A percentile compares a stretch with the other conserved stretches of the same genome.
phyloP scores from a whole-genome alignment of 2,797 vertebrate genomes.

The Synaphobranchus kaupii region DNA sequence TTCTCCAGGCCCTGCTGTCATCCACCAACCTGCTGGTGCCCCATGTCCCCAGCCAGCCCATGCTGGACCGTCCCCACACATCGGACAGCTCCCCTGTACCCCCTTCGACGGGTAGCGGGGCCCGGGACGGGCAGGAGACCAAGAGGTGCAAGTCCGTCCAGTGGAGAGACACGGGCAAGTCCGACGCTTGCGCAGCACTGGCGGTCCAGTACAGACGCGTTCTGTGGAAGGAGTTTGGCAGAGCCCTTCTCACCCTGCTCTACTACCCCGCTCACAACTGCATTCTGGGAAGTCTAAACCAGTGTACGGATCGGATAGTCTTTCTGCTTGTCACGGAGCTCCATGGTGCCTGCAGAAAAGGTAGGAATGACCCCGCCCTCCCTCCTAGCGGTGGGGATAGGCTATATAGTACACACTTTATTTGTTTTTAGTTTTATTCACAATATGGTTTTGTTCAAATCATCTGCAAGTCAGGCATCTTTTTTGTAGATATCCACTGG shows the following conservation, averaged over 20 bases:
- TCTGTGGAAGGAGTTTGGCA: conserved; percentile 60
- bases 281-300: conserved; percentile 57
- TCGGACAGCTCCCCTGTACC: conserved; percentile 13
- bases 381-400: background rate
- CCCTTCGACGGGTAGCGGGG: conserved; percentile 18
- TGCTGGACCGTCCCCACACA: conserved; percentile 21
- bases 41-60: conserved; percentile 43
- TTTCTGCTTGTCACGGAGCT: conserved; percentile 55
- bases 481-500: too few species aligned
- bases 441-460: too few species aligned
- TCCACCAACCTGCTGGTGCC: conserved; percentile 61
- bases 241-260: conserved; percentile 54
- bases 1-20: conserved; percentile 60
- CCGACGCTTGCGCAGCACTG: conserved; percentile 52
- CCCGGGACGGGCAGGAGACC: background rate
- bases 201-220: conserved; percentile 58
- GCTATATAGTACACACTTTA: too few species aligned
- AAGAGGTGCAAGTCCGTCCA: conserved; percentile 50
- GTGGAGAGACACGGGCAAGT: conserved; percentile 57
- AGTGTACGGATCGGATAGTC: conserved; percentile 53
- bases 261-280: conserved; percentile 42
- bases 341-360: conserved; percentile 46
- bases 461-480: too few species aligned
- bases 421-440: too few species aligned
- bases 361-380: conserved; percentile 41